Conservation (phyloP, 2,888 invertebrate species). For the Diogma glabrata region DNA sequence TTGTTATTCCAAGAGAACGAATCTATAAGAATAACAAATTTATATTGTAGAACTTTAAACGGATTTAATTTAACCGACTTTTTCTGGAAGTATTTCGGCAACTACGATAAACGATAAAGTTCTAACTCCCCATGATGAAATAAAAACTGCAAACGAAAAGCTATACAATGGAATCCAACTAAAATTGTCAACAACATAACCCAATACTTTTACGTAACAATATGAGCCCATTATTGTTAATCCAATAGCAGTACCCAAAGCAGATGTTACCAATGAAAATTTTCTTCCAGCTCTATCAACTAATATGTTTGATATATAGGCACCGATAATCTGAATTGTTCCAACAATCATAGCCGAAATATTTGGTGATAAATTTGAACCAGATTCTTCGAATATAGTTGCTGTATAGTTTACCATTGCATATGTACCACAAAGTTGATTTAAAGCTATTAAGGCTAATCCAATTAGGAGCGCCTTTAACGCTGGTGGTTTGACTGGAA, state of each 20-base stretch:
- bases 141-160: constrained; percentile 15
- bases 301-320: constrained; percentile 28
- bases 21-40: no score
- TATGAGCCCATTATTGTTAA: constrained; percentile 8
- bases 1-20: neutral
- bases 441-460: constrained; percentile 26
- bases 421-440: constrained; percentile 32
- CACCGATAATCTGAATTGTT: constrained; percentile 30
- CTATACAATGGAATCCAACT: constrained; percentile 15
- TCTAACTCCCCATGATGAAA: constrained; percentile 14
- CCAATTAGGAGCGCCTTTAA: constrained; percentile 26
- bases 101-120: constrained; percentile 16
- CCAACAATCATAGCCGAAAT: constrained; percentile 32
- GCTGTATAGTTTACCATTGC: constrained; percentile 34
- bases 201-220: constrained; percentile 8
- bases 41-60: no score
- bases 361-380: constrained; percentile 29
- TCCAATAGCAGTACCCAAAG: constrained; percentile 13
- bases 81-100: constrained; percentile 15
- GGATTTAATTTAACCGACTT: no score
- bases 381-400: constrained; percentile 30
- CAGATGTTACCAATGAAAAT: constrained; percentile 17
- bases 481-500: neutral
- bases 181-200: constrained; percentile 2
- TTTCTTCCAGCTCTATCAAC: constrained; percentile 33